Evolutionary conservation across 2,888 invertebrate species (phyloP), one percentile per base, ranked within the genome.

Genomic region (Drosophila ezoana): DNA sequence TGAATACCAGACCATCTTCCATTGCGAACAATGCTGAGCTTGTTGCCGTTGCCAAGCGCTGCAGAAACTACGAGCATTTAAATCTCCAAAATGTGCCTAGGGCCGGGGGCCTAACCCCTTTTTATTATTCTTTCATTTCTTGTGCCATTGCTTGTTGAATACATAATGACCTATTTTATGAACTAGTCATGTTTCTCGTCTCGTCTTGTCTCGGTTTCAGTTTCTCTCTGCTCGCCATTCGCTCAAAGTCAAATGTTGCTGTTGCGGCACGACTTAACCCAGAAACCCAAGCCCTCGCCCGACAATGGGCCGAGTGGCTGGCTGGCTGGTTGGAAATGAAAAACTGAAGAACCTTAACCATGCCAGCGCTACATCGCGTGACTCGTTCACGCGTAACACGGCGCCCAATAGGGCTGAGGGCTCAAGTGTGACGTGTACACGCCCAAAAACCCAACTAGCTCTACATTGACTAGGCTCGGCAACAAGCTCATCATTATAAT

Each of bases 301-400:
- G 67, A 79, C 63, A 73, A 67, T 60, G 60, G 63, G 45, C 38
- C 62, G 16, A 52, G 16, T 52, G 35, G 49, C 49, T 51, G 44
- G 51, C 37, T 54, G 13, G 8, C 48, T 43, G 33, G 48, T n/a
- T 57, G 53, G 44, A 63, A 49, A 14, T n/a, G 23, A 28, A 28
- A 2, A 28, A 28, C 8, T 28, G 28, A 45, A 60, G 40, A 75
- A 71, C 79, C 76, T 75, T 78, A 78, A 78, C 76, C 65, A 76
- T 69, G 78, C 71, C 59, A 63, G 47, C 45, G 59, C 60, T 66
- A 68, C 65, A 73, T 85, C 70, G 88, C 88, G 88, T 88, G 88
- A 89, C 89, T 79, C 66, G 66, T 59, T 74, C 85, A 81, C 81
- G 79, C 81, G 62, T 79, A 78, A 78, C 81, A 43, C 49, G 56